Conservation (phyloP, 2,888 invertebrate genomes). For the Sinopyrophorus schimmeli region DNA sequence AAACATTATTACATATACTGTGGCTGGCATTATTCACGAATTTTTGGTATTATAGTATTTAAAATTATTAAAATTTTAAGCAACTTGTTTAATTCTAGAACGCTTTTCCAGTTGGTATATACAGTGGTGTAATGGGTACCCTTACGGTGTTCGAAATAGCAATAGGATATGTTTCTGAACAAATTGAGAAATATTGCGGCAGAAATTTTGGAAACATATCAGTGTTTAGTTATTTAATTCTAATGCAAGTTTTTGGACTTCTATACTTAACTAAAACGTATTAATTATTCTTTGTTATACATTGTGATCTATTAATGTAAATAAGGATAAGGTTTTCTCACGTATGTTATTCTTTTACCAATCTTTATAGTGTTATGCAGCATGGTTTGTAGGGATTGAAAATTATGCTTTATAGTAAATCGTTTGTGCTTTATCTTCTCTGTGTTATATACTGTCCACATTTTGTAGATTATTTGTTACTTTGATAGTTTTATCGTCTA, state of each 20-base stretch:
- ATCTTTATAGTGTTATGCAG: too few relatives aligned
- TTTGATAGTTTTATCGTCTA: too few relatives aligned
- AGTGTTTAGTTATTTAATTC: neutral
- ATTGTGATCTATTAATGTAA: constrained; percentile 1
- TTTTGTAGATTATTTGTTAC: too few relatives aligned
- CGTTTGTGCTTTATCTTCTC: too few relatives aligned
- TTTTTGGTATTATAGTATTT: constrained; percentile 9
- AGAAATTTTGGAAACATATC: neutral
- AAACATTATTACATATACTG: constrained; percentile 2
- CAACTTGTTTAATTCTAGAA: neutral
- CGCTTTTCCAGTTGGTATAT: neutral
- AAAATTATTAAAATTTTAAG: neutral
- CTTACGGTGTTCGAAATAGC: neutral
- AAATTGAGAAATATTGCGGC: neutral
- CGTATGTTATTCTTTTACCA: too few relatives aligned
- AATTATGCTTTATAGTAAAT: too few relatives aligned
- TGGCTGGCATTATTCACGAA: constrained; percentile 21
- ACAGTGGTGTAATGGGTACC: neutral
- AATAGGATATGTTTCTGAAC: neutral
- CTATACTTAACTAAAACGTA: neutral
- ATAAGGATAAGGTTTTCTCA: neutral
- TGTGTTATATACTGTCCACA: too few relatives aligned
- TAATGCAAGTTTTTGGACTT: neutral
- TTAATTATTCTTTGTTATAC: neutral
- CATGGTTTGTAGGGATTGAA: too few relatives aligned